These are phyloP conservation scores for Tetramorium alpestre DNA, from an alignment of 1,140 invertebrate species.

Conservation along the genomic window DNA sequence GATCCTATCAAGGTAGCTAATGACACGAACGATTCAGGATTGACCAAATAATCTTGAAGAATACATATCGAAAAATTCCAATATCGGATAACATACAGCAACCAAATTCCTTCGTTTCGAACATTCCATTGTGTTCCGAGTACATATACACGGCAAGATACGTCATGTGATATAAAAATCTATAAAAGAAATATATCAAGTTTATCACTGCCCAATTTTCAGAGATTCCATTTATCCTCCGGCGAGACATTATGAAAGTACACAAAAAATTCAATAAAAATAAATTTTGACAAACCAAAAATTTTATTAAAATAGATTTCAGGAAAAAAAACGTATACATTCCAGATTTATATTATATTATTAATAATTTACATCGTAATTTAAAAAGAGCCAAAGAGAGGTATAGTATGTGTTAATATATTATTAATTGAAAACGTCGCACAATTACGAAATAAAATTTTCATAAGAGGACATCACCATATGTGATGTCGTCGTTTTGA, in stretches of 20 bases:
- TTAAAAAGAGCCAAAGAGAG: background rate
- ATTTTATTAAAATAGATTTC: background rate
- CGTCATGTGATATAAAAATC: background rate
- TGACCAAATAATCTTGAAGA: slow-evolving; percentile 24
- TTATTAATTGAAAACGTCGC: background rate
- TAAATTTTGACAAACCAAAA: background rate
- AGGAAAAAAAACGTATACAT: background rate
- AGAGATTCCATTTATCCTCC: slow-evolving; percentile 1
- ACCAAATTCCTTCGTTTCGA: background rate
- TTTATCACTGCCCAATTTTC: slow-evolving; percentile 17
- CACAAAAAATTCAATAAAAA: background rate
- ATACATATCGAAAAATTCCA: slow-evolving; percentile 27
- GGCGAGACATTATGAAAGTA: background rate
- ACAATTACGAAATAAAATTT: background rate
- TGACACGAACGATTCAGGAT: background rate
- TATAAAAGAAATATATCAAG: background rate
- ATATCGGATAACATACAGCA: background rate
- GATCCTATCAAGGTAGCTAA: background rate
- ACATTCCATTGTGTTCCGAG: slow-evolving; percentile 2
- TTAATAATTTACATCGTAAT: background rate
- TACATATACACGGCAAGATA: background rate
- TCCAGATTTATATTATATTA: slow-evolving; percentile 1
- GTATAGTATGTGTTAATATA: background rate
- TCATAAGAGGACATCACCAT: background rate
- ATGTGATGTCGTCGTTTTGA: background rate